phyloP scores from a whole-genome alignment of 2,113 vertebrate genomes.

The Salvelinus namaycush region DNA sequence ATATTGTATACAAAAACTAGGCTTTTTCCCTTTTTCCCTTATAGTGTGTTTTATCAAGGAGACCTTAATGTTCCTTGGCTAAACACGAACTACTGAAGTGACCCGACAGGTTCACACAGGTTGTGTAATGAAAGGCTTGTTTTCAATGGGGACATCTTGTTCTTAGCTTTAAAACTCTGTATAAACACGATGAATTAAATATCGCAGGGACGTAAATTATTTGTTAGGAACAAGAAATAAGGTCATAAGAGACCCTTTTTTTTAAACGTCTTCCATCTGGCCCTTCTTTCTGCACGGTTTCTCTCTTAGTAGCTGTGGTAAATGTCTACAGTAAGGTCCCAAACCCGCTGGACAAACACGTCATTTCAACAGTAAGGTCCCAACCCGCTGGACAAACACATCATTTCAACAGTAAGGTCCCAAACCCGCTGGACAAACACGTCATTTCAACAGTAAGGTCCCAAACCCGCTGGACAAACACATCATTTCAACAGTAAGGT shows the following conservation, averaged over 20 bases:
- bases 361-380: no score
- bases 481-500: no score
- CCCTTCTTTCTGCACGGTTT: not conserved
- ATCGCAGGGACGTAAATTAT: slow-evolving; percentile 58
- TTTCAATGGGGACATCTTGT: slow-evolving; percentile 1
- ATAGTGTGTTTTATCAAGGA: not conserved
- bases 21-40: not conserved
- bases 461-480: no score
- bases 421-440: no score
- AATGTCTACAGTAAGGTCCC: not conserved
- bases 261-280: not conserved
- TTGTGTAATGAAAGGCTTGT: not conserved
- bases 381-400: no score
- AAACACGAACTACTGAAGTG: no score
- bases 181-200: slow-evolving; percentile 73
- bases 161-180: slow-evolving; percentile 70
- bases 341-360: no score
- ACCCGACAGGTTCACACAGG: not conserved
- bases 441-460: no score
- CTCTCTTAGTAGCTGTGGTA: not conserved
- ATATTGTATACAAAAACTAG: not conserved
- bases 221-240: slow-evolving; percentile 67
- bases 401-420: no score
- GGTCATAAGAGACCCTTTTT: slow-evolving; percentile 53
- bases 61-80: no score